phyloP scores from a whole-genome alignment of 2,888 invertebrate genomes.

The Cerceris ruficornis region DNA sequence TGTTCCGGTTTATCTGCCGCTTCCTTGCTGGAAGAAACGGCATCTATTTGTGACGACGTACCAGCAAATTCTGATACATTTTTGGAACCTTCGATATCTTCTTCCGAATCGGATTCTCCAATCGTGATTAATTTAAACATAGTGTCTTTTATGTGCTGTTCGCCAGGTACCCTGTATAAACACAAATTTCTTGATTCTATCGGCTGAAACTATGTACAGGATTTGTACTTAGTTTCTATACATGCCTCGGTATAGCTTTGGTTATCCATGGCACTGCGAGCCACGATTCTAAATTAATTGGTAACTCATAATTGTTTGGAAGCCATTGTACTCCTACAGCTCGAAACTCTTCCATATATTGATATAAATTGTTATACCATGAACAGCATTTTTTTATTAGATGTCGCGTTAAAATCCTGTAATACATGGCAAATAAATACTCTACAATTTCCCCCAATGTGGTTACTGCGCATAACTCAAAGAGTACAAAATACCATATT shows the following conservation, averaged over 20 bases:
- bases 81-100: slow-evolving; percentile 35
- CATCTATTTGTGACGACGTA: not conserved
- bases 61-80: slow-evolving; percentile 10
- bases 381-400: slow-evolving; percentile 82
- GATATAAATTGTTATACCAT: slow-evolving; percentile 83
- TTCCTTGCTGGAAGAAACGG: not conserved
- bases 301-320: slow-evolving; percentile 81
- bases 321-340: slow-evolving; percentile 83
- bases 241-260: slow-evolving; percentile 75
- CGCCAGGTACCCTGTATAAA: slow-evolving; percentile 35
- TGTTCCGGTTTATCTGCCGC: not conserved
- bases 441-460: no score
- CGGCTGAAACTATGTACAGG: not conserved
- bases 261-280: slow-evolving; percentile 82
- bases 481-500: slow-evolving; percentile 81
- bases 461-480: not conserved
- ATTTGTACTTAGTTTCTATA: slow-evolving; percentile 6
- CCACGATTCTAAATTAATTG: slow-evolving; percentile 82
- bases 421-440: slow-evolving; percentile 14
- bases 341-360: slow-evolving; percentile 80
- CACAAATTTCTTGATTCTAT: slow-evolving; percentile 16
- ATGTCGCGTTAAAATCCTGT: slow-evolving; percentile 81
- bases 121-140: slow-evolving; percentile 72
- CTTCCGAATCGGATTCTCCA: slow-evolving; percentile 49
- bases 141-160: slow-evolving; percentile 40